phyloP scores from a whole-genome alignment of 2,888 invertebrate genomes.

The Cryptocephalus primarius region DNA sequence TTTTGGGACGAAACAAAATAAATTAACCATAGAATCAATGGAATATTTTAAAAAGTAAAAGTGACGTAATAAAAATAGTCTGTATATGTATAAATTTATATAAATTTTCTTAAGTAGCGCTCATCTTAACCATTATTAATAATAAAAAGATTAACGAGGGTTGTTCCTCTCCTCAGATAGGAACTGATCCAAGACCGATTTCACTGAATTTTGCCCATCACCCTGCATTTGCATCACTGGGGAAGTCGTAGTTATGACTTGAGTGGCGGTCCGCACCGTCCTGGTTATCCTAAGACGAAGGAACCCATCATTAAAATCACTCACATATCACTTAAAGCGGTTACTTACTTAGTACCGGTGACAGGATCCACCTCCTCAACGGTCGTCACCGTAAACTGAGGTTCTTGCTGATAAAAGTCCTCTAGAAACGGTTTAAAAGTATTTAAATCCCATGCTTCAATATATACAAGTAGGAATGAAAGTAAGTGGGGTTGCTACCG shows the following conservation, averaged over 20 bases:
- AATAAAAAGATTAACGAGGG: constrained; percentile 28
- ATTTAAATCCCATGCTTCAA: too few relatives aligned
- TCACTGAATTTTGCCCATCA: constrained; percentile 41
- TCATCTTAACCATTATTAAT: constrained; percentile 5
- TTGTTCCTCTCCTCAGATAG: constrained; percentile 41
- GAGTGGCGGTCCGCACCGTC: constrained; percentile 39
- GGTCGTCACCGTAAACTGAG: constrained; percentile 42
- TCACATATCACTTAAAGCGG: not conserved
- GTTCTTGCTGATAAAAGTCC: constrained; percentile 49
- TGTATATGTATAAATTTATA: not conserved
- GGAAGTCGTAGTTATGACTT: constrained; percentile 30
- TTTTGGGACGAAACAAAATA: not conserved
- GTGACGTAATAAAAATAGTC: too few relatives aligned
- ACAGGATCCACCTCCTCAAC: constrained; percentile 42
- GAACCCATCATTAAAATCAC: not conserved
- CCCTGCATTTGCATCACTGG: constrained; percentile 24
- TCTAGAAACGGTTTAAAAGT: constrained; percentile 34
- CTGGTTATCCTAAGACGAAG: constrained; percentile 37
- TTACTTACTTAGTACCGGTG: constrained; percentile 42
- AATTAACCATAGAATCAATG: constrained; percentile 1
- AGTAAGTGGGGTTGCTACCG: too few relatives aligned
- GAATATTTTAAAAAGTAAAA: not conserved
- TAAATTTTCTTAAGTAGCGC: constrained; percentile 10
- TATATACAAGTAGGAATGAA: too few relatives aligned
- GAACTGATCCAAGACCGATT: constrained; percentile 44